These are phyloP conservation scores for Anneissia japonica DNA, from an alignment of 35 echinoderm and acorn worm species.

Conservation along the genomic window DNA sequence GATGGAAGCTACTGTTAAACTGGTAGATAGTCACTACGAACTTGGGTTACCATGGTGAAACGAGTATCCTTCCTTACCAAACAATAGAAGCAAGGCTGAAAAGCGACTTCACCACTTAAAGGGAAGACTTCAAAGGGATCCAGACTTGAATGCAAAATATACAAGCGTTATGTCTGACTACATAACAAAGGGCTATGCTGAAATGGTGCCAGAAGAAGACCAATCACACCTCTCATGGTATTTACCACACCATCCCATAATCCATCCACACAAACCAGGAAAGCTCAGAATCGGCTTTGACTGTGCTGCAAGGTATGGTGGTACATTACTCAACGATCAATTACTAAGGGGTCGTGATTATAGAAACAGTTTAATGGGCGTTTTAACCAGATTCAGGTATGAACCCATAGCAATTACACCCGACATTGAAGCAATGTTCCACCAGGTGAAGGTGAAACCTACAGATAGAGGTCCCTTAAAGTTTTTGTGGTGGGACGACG, in stretches of 20 bases:
- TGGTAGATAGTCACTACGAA: slow-evolving; percentile 25
- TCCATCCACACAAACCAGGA: slow-evolving; percentile 51
- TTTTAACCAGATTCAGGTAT: slow-evolving; percentile 30
- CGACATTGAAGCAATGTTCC: slow-evolving; percentile 28
- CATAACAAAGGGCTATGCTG: slow-evolving; percentile 49
- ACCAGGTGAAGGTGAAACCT: slow-evolving; percentile 17
- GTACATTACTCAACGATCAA: slow-evolving; percentile 33
- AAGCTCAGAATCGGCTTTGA: slow-evolving; percentile 55
- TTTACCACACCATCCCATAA: slow-evolving; percentile 51
- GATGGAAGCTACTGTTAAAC: slow-evolving; percentile 27
- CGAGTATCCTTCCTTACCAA: slow-evolving; percentile 1
- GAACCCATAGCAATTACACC: slow-evolving; percentile 20
- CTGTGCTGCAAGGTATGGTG: slow-evolving; percentile 44
- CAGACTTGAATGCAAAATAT: slow-evolving; percentile 33
- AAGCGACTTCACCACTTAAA: slow-evolving; percentile 29
- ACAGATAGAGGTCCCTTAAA: not conserved
- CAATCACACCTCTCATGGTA: no score
- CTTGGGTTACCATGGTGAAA: slow-evolving; percentile 45
- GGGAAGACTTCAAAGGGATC: slow-evolving; percentile 34
- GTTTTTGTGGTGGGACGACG: slow-evolving; percentile 28
- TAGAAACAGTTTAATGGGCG: slow-evolving; percentile 27
- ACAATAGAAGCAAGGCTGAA: slow-evolving; percentile 29
- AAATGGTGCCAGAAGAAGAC: no score
- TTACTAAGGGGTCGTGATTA: slow-evolving; percentile 9
- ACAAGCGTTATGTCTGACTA: slow-evolving; percentile 25